These are phyloP conservation scores for Glaucopsyche alexis DNA, from an alignment of 2,888 invertebrate genomes.

Conservation along the genomic window DNA sequence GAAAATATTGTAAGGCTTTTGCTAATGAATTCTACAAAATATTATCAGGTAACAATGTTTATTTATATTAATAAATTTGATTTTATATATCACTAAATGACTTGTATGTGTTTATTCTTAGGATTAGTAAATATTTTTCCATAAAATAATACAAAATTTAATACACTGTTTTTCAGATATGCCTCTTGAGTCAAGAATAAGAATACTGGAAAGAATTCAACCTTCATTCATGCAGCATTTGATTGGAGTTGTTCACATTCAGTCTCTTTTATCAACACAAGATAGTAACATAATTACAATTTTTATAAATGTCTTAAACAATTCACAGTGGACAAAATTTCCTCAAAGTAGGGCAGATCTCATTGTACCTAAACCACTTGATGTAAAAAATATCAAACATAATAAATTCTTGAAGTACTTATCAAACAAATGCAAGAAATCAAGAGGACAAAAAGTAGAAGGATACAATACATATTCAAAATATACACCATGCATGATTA, in stretches of 20 bases:
- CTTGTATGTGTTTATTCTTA: no score
- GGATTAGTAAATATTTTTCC: no score
- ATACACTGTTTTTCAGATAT: slow-evolving; percentile 53
- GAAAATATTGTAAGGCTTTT: slow-evolving; percentile 55
- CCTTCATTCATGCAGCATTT: slow-evolving; percentile 61
- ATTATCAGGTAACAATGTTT: slow-evolving; percentile 51
- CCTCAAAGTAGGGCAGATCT: slow-evolving; percentile 41
- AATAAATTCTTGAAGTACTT: slow-evolving; percentile 49
- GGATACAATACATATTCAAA: slow-evolving; percentile 45
- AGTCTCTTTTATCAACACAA: slow-evolving; percentile 48
- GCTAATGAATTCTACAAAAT: slow-evolving; percentile 61
- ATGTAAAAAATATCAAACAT: slow-evolving; percentile 44
- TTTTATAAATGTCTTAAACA: slow-evolving; percentile 52
- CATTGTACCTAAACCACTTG: slow-evolving; percentile 30
- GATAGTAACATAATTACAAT: slow-evolving; percentile 54
- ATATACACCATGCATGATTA: slow-evolving; percentile 39
- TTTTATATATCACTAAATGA: no score
- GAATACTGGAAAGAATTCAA: slow-evolving; percentile 58
- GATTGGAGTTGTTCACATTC: slow-evolving; percentile 52
- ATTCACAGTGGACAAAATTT: slow-evolving; percentile 50
- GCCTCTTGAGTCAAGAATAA: slow-evolving; percentile 54
- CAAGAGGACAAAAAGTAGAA: slow-evolving; percentile 27
- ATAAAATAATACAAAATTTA: no score
- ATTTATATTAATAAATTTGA: not conserved
- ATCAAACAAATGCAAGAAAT: slow-evolving; percentile 45